A percentile compares a stretch with the other conserved stretches of the same genome.
Conservation (phyloP, 1,140 invertebrate genomes). For the Dendrolimus kikuchii region DNA sequence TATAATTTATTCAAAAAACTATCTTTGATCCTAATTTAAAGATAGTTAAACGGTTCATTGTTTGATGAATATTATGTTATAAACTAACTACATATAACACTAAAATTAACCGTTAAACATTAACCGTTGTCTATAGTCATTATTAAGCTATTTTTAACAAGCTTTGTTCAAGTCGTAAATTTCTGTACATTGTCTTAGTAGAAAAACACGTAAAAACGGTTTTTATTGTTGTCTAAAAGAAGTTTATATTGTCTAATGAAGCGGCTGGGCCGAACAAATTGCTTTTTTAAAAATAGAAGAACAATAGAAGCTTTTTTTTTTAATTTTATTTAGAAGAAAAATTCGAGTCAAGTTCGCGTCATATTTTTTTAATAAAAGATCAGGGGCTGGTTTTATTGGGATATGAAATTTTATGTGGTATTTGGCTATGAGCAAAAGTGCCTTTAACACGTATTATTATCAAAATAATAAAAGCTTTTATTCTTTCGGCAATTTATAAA, state of each 20-base stretch:
- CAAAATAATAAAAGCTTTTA: too few relatives aligned
- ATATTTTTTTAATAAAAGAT: too few relatives aligned
- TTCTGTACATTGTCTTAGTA: constrained; percentile 32
- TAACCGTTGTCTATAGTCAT: constrained; percentile 21
- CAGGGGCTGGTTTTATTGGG: too few relatives aligned
- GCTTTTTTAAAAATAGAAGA: constrained; percentile 31
- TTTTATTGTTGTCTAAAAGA: constrained; percentile 57
- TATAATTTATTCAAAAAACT: too few relatives aligned
- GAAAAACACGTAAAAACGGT: constrained; percentile 30
- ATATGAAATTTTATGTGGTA: too few relatives aligned
- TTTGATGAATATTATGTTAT: constrained; percentile 8
- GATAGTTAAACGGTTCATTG: neutral
- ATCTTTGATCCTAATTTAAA: neutral
- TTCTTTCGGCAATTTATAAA: too few relatives aligned
- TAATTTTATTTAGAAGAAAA: neutral
- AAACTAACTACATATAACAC: constrained; percentile 4
- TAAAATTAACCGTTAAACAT: constrained; percentile 9
- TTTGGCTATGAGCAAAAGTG: too few relatives aligned
- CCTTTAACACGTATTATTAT: too few relatives aligned
- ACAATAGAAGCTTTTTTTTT: constrained; percentile 4
- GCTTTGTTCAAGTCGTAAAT: constrained; percentile 37
- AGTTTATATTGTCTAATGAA: constrained; percentile 40
- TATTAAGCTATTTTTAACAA: constrained; percentile 32
- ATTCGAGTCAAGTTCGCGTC: too few relatives aligned
- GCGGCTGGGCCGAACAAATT: constrained; percentile 22